These are phyloP conservation scores for Pongo pygmaeus DNA, from an alignment of 2,113 vertebrate genomes.

Conservation along the genomic window DNA sequence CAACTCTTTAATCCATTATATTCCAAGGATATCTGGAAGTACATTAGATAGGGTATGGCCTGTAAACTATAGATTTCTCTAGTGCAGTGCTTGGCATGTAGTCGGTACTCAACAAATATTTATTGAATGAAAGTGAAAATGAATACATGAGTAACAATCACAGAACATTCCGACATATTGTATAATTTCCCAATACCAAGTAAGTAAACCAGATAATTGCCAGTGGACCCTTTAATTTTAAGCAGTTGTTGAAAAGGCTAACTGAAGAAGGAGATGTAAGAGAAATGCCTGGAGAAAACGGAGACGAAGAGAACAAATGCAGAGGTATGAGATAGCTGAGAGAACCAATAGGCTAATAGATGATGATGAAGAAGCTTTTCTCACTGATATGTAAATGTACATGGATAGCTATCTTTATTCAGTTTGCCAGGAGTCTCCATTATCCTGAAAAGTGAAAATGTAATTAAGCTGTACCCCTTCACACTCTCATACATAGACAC, in stretches of 20 bases:
- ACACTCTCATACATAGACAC: neutral
- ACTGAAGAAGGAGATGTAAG: neutral
- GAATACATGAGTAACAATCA: neutral
- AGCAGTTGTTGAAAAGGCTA: neutral
- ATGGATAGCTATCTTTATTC: neutral
- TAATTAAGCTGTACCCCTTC: neutral
- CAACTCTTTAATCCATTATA: slow-evolving; percentile 17
- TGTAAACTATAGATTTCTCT: neutral
- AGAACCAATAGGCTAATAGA: neutral
- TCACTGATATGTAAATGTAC: neutral
- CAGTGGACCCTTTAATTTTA: neutral
- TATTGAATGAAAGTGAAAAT: neutral
- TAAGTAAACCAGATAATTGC: neutral
- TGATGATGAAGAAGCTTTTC: neutral
- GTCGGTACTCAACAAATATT: neutral
- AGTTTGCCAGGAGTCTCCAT: neutral
- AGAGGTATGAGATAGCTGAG: neutral
- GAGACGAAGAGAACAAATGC: neutral
- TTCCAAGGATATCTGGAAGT: slow-evolving; percentile 16
- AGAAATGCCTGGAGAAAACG: neutral
- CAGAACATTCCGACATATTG: neutral
- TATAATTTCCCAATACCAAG: neutral
- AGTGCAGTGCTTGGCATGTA: neutral
- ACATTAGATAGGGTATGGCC: neutral
- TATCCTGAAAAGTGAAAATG: slow-evolving; percentile 24